A percentile compares a stretch with the other conserved stretches of the same genome.
Evolutionary conservation across 2,888 invertebrate species (phyloP).

Genomic region (Nomada lathburiana): DNA sequence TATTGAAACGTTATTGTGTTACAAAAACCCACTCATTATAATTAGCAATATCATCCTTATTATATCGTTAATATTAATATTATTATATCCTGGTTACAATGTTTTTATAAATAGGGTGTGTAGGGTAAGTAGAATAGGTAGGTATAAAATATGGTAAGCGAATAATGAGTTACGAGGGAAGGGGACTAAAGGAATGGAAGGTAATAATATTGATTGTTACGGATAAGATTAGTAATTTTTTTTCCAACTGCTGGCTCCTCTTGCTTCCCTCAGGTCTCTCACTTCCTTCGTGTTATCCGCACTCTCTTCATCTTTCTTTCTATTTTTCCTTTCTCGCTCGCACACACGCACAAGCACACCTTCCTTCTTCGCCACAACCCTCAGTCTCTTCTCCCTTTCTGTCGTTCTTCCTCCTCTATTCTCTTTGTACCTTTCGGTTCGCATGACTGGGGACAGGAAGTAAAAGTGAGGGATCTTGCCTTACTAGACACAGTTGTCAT

Average conservation of each 20-base stretch:
- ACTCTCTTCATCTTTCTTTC: neutral
- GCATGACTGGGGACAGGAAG: conserved; percentile 65
- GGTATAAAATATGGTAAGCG: conserved; percentile 72
- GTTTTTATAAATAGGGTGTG: conserved; percentile 83
- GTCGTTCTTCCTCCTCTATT: neutral
- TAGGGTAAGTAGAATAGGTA: conserved; percentile 76
- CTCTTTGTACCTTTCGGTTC: conserved; percentile 40
- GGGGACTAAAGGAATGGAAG: conserved; percentile 63
- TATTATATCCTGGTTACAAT: conserved; percentile 84
- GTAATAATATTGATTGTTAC: conserved; percentile 44
- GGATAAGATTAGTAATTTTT: conserved; percentile 28
- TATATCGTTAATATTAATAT: conserved; percentile 84
- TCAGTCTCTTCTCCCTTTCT: conserved; percentile 1
- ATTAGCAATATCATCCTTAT: conserved; percentile 84
- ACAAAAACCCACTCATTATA: conserved; percentile 84
- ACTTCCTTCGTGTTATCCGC: neutral
- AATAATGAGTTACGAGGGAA: conserved; percentile 67
- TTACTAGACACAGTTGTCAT: conserved; percentile 75
- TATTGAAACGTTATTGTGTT: conserved; percentile 83
- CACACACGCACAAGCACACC: neutral
- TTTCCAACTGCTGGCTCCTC: conserved; percentile 21
- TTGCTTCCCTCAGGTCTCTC: conserved; percentile 15
- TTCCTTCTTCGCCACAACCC: too few relatives aligned
- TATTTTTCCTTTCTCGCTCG: neutral
- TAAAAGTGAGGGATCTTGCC: conserved; percentile 66